These are phyloP conservation scores for Yponomeuta plumbellus DNA, from an alignment of 2,888 invertebrate species.

Conservation along the genomic window DNA sequence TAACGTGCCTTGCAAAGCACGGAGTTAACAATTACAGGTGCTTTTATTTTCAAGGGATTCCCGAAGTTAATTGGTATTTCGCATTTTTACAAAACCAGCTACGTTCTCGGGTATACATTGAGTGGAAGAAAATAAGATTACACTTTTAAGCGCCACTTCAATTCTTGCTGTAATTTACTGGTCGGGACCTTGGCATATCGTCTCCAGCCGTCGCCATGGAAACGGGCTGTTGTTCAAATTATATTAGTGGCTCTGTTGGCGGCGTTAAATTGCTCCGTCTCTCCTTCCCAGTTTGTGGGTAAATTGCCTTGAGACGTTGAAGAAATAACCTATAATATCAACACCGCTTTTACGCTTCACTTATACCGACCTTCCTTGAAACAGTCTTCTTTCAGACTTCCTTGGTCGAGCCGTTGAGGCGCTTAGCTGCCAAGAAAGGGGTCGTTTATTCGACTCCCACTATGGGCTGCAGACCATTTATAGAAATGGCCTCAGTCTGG, in stretches of 20 bases:
- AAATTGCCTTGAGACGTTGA: neutral
- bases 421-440: too few relatives aligned
- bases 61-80: too few relatives aligned
- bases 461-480: too few relatives aligned
- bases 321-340: neutral
- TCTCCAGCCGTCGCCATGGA: neutral
- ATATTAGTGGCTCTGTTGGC: slow-evolving; percentile 7
- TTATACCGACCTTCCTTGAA: neutral
- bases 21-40: too few relatives aligned
- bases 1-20: too few relatives aligned
- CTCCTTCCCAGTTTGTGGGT: neutral
- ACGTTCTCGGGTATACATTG: too few relatives aligned
- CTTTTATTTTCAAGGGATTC: too few relatives aligned
- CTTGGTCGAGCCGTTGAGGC: too few relatives aligned
- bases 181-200: neutral
- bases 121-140: slow-evolving; percentile 4
- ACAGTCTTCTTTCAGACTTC: too few relatives aligned
- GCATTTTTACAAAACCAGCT: too few relatives aligned
- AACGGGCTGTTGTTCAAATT: slow-evolving; percentile 5
- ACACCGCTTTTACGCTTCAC: neutral
- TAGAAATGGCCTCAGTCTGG: too few relatives aligned
- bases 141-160: neutral
- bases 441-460: too few relatives aligned
- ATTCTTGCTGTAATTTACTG: slow-evolving; percentile 6
- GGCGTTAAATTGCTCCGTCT: slow-evolving; percentile 4